Conservation (phyloP, 2,797 vertebrate genomes). For the Tadarida brasiliensis region DNA sequence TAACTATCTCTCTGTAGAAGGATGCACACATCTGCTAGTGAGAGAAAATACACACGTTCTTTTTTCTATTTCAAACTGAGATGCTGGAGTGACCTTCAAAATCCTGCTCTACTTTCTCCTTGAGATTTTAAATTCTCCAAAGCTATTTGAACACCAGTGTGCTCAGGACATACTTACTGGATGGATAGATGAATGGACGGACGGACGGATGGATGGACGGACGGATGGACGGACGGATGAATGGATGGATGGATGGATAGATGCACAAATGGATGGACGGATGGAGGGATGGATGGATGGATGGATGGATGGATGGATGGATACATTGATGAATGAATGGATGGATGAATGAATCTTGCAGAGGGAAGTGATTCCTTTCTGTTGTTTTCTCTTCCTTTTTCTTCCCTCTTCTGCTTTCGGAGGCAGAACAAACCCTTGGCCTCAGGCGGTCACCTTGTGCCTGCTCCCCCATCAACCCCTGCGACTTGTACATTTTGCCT, state of each 20-base stretch:
- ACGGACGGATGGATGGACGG: neutral
- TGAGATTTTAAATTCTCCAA: neutral
- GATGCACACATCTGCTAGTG: fast-evolving
- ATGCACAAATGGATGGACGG: neutral
- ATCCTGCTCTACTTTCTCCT: neutral
- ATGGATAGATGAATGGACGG: neutral
- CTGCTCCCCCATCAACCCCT: neutral
- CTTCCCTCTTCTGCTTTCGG: neutral
- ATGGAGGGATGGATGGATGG: too few relatives aligned
- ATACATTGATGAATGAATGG: neutral
- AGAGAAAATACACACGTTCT: neutral
- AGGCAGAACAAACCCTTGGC: neutral
- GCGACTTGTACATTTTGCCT: neutral
- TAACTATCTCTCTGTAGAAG: neutral
- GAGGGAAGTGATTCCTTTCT: neutral
- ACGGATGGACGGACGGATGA: neutral
- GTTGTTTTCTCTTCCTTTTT: neutral
- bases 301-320: neutral
- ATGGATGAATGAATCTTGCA: neutral
- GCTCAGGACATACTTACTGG: neutral
- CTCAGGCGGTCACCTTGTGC: neutral
- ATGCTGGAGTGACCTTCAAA: neutral
- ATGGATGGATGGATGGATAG: too few relatives aligned
- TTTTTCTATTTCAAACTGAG: conserved; percentile 2
- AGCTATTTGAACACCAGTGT: neutral